Percentiles rank a stretch among this genome's conserved stretches.
Evolutionary conservation across 2,888 invertebrate genomes (phyloP).

Genomic region (Lydus trimaculatus): DNA sequence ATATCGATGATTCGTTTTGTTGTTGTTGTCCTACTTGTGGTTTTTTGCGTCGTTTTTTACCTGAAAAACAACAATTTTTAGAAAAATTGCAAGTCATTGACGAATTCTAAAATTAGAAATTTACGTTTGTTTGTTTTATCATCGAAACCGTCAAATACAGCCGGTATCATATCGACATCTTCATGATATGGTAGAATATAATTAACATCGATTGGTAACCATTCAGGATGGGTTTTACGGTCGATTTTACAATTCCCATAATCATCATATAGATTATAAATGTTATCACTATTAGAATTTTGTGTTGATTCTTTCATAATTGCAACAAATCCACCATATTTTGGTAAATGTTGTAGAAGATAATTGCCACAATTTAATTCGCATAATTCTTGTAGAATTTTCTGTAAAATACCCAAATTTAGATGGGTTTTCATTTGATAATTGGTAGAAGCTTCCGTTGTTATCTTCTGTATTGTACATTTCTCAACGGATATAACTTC

Average conservation of each 20-base stretch:
- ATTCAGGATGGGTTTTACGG: constrained; percentile 22
- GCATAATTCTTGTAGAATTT: constrained; percentile 42
- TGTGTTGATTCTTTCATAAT: constrained; percentile 38
- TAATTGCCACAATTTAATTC: constrained; percentile 48
- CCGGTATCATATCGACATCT: constrained; percentile 37
- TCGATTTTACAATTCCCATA: constrained; percentile 29
- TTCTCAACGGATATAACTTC: constrained; percentile 50
- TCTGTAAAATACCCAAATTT: constrained; percentile 48
- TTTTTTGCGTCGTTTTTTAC: constrained; percentile 25
- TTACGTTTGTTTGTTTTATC: constrained; percentile 5
- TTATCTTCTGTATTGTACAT: constrained; percentile 49
- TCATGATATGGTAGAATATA: constrained; percentile 43
- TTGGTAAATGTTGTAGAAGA: constrained; percentile 48
- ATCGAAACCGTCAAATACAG: constrained; percentile 33
- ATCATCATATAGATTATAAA: constrained; percentile 39
- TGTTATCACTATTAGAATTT: constrained; percentile 22
- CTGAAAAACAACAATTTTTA: neutral
- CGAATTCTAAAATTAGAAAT: constrained; percentile 10
- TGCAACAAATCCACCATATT: constrained; percentile 48
- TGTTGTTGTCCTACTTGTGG: constrained; percentile 4
- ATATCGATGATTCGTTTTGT: constrained; percentile 12
- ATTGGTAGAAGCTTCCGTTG: constrained; percentile 45
- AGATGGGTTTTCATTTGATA: constrained; percentile 48
- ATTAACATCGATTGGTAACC: constrained; percentile 45
- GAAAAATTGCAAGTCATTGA: constrained; percentile 24